Conservation (phyloP, 2,888 invertebrate species). For the Orthosia gothica region DNA sequence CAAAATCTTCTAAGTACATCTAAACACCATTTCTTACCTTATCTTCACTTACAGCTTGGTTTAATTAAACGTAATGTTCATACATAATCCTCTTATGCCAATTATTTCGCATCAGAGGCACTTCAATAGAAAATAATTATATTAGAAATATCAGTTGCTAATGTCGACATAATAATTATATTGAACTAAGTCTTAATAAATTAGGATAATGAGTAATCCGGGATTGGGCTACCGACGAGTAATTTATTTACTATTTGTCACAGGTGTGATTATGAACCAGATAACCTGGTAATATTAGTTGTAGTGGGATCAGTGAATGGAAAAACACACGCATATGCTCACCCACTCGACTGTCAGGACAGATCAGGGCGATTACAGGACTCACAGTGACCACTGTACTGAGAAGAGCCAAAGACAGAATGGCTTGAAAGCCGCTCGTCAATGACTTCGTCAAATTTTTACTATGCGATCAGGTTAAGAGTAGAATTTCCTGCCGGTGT, state of each 20-base stretch:
- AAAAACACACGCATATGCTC: too few relatives aligned
- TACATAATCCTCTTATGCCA: slow-evolving; percentile 44
- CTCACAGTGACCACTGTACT: too few relatives aligned
- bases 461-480: too few relatives aligned
- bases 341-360: too few relatives aligned
- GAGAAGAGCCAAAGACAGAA: too few relatives aligned
- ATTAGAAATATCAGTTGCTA: slow-evolving; percentile 13
- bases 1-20: not conserved
- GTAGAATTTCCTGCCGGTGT: too few relatives aligned
- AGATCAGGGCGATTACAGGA: too few relatives aligned
- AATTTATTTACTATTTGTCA: not conserved
- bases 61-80: not conserved
- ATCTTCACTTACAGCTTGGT: not conserved
- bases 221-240: slow-evolving; percentile 3
- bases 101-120: slow-evolving; percentile 40
- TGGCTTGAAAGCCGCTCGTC: too few relatives aligned
- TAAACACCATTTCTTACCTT: not conserved
- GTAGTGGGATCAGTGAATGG: too few relatives aligned
- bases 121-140: slow-evolving; percentile 26
- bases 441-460: too few relatives aligned
- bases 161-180: not conserved
- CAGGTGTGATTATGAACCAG: too few relatives aligned
- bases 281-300: too few relatives aligned
- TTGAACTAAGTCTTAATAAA: slow-evolving; percentile 16
- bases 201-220: slow-evolving; percentile 2